A percentile compares a stretch with the other conserved stretches of the same genome.
phyloP scores from a whole-genome alignment of 2,113 vertebrate genomes.

The Odontesthes bonariensis region DNA sequence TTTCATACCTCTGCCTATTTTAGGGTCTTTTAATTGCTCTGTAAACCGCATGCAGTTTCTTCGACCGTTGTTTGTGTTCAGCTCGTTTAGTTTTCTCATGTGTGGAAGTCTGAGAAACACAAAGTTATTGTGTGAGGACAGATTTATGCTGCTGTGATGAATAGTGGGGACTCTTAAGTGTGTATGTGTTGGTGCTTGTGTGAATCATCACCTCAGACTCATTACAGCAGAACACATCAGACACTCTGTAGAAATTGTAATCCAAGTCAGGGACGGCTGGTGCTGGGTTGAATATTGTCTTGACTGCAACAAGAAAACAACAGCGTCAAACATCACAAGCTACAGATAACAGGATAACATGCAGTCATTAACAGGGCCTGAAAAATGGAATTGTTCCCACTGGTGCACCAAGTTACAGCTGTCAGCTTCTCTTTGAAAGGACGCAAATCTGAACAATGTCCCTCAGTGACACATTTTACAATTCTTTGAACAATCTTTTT shows the following conservation, averaged over 20 bases:
- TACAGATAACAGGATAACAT: neutral
- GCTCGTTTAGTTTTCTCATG: conserved; percentile 30
- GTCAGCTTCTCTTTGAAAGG: conserved; percentile 22
- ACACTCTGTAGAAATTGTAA: conserved; percentile 87
- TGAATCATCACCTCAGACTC: conserved; percentile 91
- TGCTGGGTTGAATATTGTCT: conserved; percentile 96
- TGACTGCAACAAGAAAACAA: conserved; percentile 84
- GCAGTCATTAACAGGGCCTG: conserved; percentile 9
- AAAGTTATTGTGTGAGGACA: conserved; percentile 34
- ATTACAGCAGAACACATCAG: conserved; percentile 97
- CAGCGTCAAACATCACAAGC: conserved; percentile 20
- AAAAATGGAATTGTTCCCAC: conserved; percentile 21
- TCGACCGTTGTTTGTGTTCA: neutral
- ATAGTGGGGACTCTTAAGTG: conserved; percentile 10
- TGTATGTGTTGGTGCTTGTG: conserved; percentile 27
- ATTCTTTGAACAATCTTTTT: conserved; percentile 32
- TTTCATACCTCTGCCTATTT: too few species aligned
- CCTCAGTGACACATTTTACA: conserved; percentile 35
- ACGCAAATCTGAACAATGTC: conserved; percentile 20
- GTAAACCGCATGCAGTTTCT: too few species aligned
- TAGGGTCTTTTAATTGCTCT: too few species aligned
- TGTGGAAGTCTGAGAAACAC: conserved; percentile 39
- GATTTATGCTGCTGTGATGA: conserved; percentile 32
- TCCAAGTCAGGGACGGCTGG: conserved; percentile 91
- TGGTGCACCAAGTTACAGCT: conserved; percentile 21